These are phyloP conservation scores for Squalus acanthias DNA, from an alignment of 2,797 vertebrate genomes.

Conservation along the genomic window DNA sequence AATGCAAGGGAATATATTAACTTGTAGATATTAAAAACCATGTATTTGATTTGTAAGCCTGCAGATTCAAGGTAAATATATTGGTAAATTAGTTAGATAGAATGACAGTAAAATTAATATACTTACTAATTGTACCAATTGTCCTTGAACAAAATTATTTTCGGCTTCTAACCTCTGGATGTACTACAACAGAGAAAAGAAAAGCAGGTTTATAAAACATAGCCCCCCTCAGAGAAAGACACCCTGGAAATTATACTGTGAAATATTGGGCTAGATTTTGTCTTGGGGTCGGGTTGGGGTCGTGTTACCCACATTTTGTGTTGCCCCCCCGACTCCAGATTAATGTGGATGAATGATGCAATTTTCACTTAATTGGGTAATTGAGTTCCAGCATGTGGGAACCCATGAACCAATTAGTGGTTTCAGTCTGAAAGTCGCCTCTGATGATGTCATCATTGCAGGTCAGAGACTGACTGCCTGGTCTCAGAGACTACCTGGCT, in stretches of 20 bases:
- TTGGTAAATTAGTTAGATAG: not conserved
- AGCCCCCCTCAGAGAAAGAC: not conserved
- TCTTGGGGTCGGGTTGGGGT: too few relatives aligned
- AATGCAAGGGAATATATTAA: not conserved
- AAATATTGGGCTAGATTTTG: not conserved
- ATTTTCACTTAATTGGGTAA: too few relatives aligned
- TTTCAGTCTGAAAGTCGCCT: too few relatives aligned
- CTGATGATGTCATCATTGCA: too few relatives aligned
- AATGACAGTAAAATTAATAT: not conserved
- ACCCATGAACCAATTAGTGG: too few relatives aligned
- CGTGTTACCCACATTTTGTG: too few relatives aligned
- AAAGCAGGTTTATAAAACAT: not conserved
- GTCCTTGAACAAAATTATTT: not conserved
- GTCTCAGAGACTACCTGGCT: too few relatives aligned
- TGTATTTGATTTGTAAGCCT: not conserved
- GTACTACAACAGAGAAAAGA: not conserved
- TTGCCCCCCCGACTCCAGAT: too few relatives aligned
- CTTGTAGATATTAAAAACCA: not conserved
- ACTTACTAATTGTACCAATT: conserved; percentile 27
- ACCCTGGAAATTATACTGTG: not conserved
- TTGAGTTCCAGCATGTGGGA: too few relatives aligned
- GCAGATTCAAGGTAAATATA: not conserved
- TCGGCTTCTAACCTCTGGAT: conserved; percentile 27
- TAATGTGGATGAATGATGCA: too few relatives aligned
- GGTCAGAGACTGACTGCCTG: too few relatives aligned